These are phyloP conservation scores for Catagonus wagneri DNA, from an alignment of 2,113 vertebrate genomes.

Conservation along the genomic window DNA sequence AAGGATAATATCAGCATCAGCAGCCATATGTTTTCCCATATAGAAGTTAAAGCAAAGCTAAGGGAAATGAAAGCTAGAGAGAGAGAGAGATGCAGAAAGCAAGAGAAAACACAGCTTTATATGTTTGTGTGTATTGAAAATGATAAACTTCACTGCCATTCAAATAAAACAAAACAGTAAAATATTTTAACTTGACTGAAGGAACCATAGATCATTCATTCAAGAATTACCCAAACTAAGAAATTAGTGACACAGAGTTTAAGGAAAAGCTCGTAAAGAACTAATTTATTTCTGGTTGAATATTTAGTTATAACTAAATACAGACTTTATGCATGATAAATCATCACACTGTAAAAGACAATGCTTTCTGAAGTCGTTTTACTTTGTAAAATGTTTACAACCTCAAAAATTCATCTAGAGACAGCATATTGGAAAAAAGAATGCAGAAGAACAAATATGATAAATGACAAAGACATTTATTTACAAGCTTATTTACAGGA, in stretches of 20 bases:
- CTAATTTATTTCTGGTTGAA: conserved; percentile 8
- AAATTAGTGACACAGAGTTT: not conserved
- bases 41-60: not conserved
- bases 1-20: not conserved
- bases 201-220: not conserved
- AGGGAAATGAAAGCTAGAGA: not conserved
- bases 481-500: not conserved
- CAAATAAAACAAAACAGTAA: not conserved
- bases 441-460: not conserved
- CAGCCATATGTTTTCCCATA: not conserved
- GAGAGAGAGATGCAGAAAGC: not conserved
- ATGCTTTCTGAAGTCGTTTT: not conserved
- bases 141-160: not conserved
- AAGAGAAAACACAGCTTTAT: not conserved
- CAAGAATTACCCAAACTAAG: not conserved
- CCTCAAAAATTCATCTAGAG: not conserved
- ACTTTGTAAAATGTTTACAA: not conserved
- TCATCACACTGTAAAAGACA: not conserved
- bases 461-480: not conserved
- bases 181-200: not conserved
- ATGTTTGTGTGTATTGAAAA: not conserved
- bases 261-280: not conserved
- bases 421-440: not conserved
- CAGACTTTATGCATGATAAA: not conserved
- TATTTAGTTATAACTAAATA: not conserved